Evolutionary conservation across 2,797 vertebrate genomes (phyloP).

Genomic region (Alauda arvensis): DNA sequence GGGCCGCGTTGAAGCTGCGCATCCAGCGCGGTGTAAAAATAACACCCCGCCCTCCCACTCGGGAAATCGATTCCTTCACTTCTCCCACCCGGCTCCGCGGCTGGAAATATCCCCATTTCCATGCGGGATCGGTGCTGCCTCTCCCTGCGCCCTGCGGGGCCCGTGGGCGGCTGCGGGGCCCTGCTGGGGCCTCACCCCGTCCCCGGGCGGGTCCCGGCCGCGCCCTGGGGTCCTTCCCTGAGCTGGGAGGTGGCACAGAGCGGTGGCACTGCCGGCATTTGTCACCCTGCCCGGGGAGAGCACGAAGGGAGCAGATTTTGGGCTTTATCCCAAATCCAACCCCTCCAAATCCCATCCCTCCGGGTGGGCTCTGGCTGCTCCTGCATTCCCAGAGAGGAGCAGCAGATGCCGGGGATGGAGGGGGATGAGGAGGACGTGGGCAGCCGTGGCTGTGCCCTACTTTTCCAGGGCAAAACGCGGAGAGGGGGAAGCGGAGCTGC

Average conservation of each 20-base stretch:
- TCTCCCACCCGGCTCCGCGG: slow-evolving; percentile 44
- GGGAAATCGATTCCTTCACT: slow-evolving; percentile 48
- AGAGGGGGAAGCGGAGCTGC: not conserved
- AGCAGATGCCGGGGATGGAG: not conserved
- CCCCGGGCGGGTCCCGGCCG: rapidly evolving
- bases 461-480: slow-evolving; percentile 15
- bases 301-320: rapidly evolving
- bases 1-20: slow-evolving; percentile 18
- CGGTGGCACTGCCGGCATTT: rapidly evolving
- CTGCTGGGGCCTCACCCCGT: rapidly evolving
- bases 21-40: slow-evolving; percentile 42
- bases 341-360: not conserved
- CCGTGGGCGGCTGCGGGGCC: not conserved
- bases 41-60: slow-evolving; percentile 57
- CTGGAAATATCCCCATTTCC: slow-evolving; percentile 65
- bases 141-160: not conserved
- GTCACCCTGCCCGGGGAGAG: too few relatives aligned
- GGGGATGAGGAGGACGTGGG: not conserved
- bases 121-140: slow-evolving; percentile 41
- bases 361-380: not conserved
- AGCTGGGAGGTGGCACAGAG: rapidly evolving
- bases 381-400: not conserved
- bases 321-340: not conserved
- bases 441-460: not conserved
- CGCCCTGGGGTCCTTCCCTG: rapidly evolving